Evolutionary conservation across 1,140 invertebrate genomes (phyloP).

Genomic region (Hirudo medicinalis): DNA sequence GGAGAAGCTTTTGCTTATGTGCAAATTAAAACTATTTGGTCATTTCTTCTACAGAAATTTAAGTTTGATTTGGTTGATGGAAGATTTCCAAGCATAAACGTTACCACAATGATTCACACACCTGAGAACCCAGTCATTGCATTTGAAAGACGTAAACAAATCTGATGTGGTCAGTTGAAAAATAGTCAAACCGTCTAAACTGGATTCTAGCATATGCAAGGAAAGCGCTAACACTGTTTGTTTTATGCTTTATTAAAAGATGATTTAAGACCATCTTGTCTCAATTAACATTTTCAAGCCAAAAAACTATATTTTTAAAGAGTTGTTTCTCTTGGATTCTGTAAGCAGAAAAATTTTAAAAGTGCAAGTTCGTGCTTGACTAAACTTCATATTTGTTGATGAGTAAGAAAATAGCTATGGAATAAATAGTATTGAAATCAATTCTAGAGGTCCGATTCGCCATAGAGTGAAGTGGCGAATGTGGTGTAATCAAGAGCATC

Average conservation of each 20-base stretch:
- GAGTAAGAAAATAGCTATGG: no score
- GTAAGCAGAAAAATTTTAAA: no score
- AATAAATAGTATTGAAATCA: not conserved
- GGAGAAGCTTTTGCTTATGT: constrained; percentile 37
- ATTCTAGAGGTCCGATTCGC: constrained; percentile 47
- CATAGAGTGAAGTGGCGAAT: constrained; percentile 94
- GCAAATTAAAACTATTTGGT: constrained; percentile 34
- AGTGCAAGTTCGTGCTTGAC: no score
- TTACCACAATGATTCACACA: constrained; percentile 34
- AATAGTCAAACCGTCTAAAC: no score
- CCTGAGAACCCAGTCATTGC: constrained; percentile 30
- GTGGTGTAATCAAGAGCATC: constrained; percentile 95
- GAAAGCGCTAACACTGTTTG: no score
- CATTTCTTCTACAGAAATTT: constrained; percentile 29
- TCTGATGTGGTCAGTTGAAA: not conserved
- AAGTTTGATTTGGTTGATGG: constrained; percentile 30
- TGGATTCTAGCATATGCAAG: no score
- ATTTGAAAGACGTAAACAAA: constrained; percentile 25
- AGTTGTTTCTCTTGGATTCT: no score
- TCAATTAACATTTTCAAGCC: no score
- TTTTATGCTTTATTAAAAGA: no score
- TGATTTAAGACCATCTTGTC: no score
- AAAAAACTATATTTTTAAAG: no score
- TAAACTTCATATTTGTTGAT: no score
- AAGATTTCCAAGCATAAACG: constrained; percentile 31